These are phyloP conservation scores for Listronotus bonariensis DNA, from an alignment of 1,140 invertebrate genomes.

Conservation along the genomic window DNA sequence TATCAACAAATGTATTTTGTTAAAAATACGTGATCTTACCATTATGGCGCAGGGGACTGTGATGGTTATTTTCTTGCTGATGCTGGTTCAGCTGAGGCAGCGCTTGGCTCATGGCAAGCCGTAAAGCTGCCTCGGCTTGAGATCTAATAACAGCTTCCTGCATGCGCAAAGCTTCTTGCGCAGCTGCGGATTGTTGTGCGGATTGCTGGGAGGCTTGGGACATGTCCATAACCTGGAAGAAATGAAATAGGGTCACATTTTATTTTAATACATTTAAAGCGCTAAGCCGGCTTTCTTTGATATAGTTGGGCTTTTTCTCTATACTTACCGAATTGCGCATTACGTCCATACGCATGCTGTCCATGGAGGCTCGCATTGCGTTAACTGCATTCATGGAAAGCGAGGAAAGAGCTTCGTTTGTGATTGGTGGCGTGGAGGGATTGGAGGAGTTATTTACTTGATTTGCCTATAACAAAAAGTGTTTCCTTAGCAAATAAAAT, in stretches of 20 bases:
- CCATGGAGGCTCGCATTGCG: conserved; percentile 57
- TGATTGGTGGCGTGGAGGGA: conserved; percentile 54
- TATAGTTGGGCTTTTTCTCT: too few relatives aligned
- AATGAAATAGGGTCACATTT: background rate
- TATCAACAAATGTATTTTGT: too few relatives aligned
- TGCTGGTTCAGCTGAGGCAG: conserved; percentile 58
- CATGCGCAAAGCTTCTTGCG: conserved; percentile 75
- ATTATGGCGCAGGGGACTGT: conserved; percentile 53
- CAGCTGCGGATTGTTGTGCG: conserved; percentile 61
- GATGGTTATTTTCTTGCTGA: conserved; percentile 49
- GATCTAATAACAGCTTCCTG: conserved; percentile 75
- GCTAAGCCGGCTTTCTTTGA: too few relatives aligned
- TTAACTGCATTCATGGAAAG: conserved; percentile 54
- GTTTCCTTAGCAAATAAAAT: background rate
- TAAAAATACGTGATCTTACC: conserved; percentile 36
- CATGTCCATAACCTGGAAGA: conserved; percentile 29
- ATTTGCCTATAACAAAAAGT: conserved; percentile 46
- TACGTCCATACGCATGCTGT: conserved; percentile 54
- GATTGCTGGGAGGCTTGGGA: conserved; percentile 38
- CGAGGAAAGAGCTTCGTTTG: conserved; percentile 52
- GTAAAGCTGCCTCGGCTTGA: conserved; percentile 79
- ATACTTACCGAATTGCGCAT: conserved; percentile 50
- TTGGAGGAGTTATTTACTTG: conserved; percentile 54
- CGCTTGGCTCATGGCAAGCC: conserved; percentile 72
- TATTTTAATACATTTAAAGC: background rate